Conservation (phyloP, 1,140 invertebrate species). For the Oedothorax gibbosus region DNA sequence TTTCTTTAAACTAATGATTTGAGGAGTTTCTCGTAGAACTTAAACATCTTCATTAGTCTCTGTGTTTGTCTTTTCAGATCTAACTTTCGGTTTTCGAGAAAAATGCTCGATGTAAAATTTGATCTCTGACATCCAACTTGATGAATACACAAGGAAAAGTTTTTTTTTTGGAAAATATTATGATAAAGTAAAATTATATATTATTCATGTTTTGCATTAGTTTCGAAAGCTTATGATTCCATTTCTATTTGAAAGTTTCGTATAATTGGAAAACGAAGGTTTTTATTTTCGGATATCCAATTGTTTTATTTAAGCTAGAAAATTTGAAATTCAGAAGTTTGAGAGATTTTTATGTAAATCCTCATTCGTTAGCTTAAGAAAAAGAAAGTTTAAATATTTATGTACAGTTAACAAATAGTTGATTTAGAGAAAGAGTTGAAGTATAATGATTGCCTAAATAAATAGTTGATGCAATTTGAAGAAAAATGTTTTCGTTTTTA, state of each 20-base stretch:
- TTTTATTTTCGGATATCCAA: not conserved
- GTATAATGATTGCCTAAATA: too few species aligned
- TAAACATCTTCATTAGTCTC: conserved; percentile 49
- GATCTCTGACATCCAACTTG: not conserved
- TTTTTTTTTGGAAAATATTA: not conserved
- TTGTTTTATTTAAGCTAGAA: not conserved
- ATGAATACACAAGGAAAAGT: conserved; percentile 13
- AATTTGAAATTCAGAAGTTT: not conserved
- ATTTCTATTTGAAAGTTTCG: not conserved
- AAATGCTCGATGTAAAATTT: conserved; percentile 22
- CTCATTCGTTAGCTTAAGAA: not conserved
- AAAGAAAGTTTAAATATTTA: not conserved
- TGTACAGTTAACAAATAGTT: too few species aligned
- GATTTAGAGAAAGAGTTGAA: too few species aligned
- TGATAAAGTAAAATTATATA: not conserved
- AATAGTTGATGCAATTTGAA: too few species aligned
- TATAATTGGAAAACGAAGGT: not conserved
- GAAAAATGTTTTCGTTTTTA: too few species aligned
- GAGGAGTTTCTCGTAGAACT: not conserved
- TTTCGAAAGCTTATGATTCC: not conserved
- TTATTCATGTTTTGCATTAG: not conserved
- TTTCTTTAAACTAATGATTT: conserved; percentile 53
- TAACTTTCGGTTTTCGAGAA: conserved; percentile 21
- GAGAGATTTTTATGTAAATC: not conserved
- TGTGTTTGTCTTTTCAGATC: conserved; percentile 42